These are phyloP conservation scores for Ophonus ardosiacus DNA, from an alignment of 2,888 invertebrate species.

Conservation along the genomic window DNA sequence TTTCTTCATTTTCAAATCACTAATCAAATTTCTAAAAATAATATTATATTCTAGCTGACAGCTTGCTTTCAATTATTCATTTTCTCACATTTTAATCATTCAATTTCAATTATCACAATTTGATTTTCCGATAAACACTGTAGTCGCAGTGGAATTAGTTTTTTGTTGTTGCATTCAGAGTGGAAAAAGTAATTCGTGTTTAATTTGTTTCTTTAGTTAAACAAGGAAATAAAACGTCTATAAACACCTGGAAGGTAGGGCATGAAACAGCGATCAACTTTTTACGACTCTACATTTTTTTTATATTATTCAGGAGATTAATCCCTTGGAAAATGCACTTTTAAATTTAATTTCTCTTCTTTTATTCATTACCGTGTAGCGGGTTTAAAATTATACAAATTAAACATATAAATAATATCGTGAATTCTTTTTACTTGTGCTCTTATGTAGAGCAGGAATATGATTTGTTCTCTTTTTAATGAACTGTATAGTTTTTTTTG, in stretches of 20 bases:
- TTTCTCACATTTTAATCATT: background rate
- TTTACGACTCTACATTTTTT: background rate
- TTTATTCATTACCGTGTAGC: background rate
- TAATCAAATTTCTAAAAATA: no score
- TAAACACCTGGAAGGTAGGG: background rate
- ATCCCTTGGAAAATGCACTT: background rate
- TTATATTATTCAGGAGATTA: background rate
- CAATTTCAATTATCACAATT: background rate
- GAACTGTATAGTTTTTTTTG: no score
- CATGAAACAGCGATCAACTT: background rate
- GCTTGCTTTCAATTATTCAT: background rate
- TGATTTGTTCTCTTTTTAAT: no score
- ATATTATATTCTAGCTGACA: background rate
- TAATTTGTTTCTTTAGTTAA: background rate
- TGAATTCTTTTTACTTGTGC: no score
- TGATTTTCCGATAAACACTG: background rate
- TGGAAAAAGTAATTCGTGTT: background rate
- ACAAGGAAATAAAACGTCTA: background rate
- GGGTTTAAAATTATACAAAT: background rate
- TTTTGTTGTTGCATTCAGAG: background rate
- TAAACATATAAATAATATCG: no score
- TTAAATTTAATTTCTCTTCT: background rate
- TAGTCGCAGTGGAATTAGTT: background rate
- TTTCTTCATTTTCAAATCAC: no score
- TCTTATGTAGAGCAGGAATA: no score